Percentiles rank a stretch among this genome's conserved stretches.
These are phyloP conservation scores for Anseranas semipalmata DNA, from an alignment of 2,113 vertebrate species.

Conservation along the genomic window DNA sequence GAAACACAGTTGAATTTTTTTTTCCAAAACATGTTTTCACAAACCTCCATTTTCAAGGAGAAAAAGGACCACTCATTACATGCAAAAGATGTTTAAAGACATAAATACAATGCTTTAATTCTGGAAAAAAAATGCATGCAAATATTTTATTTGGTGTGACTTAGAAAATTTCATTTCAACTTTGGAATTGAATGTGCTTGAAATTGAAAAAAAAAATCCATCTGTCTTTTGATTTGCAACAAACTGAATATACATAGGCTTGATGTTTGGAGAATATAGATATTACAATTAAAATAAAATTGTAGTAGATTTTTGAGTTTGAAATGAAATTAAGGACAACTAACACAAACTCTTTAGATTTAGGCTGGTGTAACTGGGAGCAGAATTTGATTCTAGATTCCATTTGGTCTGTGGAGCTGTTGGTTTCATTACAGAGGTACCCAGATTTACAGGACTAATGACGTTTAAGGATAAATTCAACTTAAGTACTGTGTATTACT, in stretches of 20 bases:
- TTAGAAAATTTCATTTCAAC: background rate
- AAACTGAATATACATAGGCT: background rate
- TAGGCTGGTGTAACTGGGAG: background rate
- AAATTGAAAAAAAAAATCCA: background rate
- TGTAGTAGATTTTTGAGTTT: background rate
- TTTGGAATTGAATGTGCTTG: background rate
- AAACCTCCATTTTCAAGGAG: background rate
- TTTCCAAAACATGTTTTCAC: background rate
- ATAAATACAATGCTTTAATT: background rate
- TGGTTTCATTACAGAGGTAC: background rate
- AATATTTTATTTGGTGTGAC: background rate
- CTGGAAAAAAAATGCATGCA: background rate
- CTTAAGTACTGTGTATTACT: background rate
- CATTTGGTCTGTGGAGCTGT: background rate
- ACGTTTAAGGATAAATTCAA: background rate
- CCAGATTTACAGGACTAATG: background rate
- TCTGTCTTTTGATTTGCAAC: background rate
- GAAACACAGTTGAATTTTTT: background rate
- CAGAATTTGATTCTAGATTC: background rate
- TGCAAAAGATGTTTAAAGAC: background rate
- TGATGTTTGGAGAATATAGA: background rate
- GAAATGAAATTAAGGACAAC: background rate
- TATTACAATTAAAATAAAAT: background rate
- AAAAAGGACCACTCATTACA: background rate
- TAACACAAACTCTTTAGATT: background rate